Base-by-base conservation (phyloP, 2,797 vertebrate species). In the Catostomus latipinnis region DNA sequence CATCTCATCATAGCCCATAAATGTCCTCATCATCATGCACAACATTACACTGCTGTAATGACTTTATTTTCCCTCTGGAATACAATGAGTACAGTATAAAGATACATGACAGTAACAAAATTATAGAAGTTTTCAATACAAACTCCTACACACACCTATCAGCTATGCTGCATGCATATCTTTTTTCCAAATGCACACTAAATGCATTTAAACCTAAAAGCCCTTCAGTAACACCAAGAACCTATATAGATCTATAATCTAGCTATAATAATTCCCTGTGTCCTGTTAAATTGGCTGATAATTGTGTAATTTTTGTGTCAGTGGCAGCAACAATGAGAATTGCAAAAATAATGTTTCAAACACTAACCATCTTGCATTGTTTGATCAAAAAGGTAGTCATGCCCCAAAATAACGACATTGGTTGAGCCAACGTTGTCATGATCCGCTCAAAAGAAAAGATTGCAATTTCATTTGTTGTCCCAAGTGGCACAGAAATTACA, bases 1-100 rank as follows among this genome's bases (percentile, higher is more conserved):
- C 71, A 66, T 52, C n/a, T 61, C 62, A 67, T 72, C 67, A 74
- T 45, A 74, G 18, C 80, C 65, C 81, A 79, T 76, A 60, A 80
- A 13, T 58, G 72, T 18, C 68, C 63, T 68, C 79, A 49, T 57
- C 62, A 49, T 56, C 43, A 16, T 45, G 56, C 22, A 63, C 53
- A 81, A 63, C 48, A 75, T 69, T 63, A 62, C 75, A 56, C 11
- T 56, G 13, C 68, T 16, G 16, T n/a, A 22, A 16, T 50, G 6
- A 54, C 16, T 78, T 71, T 56, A 43, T 69, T 54, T 56, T 56
- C 49, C 76, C 49, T 71, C 14, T 63, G 43, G 67, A 78, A 61
- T 69, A 54, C 48, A 46, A 56, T 46, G 43, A 57, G 13, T 6
- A 45, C 45, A 50, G 63, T 16, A 34, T 4, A 22, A 22, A 34